Conservation (phyloP, 2,113 vertebrate genomes). For the Dicerorhinus sumatrensis region DNA sequence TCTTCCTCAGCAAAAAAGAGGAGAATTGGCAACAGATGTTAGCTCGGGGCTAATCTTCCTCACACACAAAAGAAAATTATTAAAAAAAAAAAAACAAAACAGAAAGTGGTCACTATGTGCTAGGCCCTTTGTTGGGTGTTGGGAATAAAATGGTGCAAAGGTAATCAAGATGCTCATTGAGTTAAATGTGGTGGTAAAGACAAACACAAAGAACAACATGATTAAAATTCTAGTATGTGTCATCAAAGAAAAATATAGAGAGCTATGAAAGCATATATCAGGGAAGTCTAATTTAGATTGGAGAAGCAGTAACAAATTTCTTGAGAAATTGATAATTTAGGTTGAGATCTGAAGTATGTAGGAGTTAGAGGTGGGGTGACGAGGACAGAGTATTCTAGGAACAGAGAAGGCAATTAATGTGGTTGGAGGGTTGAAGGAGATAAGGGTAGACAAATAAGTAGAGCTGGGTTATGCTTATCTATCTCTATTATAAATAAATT, state of each 20-base stretch:
- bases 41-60: too few relatives aligned
- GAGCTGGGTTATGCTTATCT: not conserved
- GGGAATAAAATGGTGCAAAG: not conserved
- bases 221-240: not conserved
- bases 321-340: not conserved
- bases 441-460: not conserved
- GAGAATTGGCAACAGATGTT: too few relatives aligned
- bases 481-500: not conserved
- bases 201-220: not conserved
- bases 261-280: not conserved
- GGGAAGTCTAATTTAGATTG: not conserved
- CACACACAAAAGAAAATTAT: too few relatives aligned
- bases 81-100: not conserved
- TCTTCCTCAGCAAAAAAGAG: too few relatives aligned
- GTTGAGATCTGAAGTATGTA: not conserved
- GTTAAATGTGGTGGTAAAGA: conserved; percentile 11
- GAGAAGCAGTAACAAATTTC: conserved; percentile 14
- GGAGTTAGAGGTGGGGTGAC: not conserved
- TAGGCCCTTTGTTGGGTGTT: not conserved
- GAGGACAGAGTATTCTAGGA: not conserved
- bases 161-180: not conserved
- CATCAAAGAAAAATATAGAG: conserved; percentile 16
- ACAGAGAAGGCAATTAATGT: not conserved
- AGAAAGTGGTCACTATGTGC: not conserved
- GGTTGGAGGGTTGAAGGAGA: not conserved